Percentiles rank a stretch among this genome's conserved stretches.
Conservation (phyloP, 2,113 vertebrate genomes). For the Muscicapa adusta region DNA sequence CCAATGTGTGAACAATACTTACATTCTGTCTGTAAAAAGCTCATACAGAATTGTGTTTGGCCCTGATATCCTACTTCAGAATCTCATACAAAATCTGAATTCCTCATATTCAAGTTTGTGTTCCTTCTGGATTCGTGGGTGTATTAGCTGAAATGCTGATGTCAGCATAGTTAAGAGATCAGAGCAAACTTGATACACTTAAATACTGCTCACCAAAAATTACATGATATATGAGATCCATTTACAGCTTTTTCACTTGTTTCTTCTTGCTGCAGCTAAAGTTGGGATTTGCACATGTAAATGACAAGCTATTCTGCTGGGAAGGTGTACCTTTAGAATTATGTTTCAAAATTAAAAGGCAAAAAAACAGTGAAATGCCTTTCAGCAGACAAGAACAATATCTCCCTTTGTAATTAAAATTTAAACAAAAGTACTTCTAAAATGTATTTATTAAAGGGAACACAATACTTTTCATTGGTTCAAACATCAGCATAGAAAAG, state of each 20-base stretch:
- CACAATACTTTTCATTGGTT: not conserved
- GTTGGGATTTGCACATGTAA: not conserved
- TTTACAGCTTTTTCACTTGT: not conserved
- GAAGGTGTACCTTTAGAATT: not conserved
- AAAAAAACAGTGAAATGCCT: not conserved
- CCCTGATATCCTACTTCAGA: not conserved
- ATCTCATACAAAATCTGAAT: not conserved
- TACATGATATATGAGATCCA: not conserved
- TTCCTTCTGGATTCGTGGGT: not conserved
- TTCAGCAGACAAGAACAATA: not conserved
- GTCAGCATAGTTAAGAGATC: not conserved
- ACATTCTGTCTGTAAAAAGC: not conserved
- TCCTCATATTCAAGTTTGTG: not conserved
- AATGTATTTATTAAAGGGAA: not conserved
- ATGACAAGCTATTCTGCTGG: not conserved
- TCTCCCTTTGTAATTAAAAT: not conserved
- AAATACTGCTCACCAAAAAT: conserved; percentile 2
- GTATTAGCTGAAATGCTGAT: not conserved
- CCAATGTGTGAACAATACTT: accelerated
- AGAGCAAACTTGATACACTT: not conserved
- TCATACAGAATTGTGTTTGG: not conserved
- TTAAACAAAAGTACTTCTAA: not conserved
- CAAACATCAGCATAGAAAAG: not conserved
- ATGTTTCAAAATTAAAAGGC: not conserved
- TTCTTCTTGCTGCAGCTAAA: conserved; percentile 15